Conservation (phyloP, 2,888 invertebrate species). For the Callosobruchus maculatus region DNA sequence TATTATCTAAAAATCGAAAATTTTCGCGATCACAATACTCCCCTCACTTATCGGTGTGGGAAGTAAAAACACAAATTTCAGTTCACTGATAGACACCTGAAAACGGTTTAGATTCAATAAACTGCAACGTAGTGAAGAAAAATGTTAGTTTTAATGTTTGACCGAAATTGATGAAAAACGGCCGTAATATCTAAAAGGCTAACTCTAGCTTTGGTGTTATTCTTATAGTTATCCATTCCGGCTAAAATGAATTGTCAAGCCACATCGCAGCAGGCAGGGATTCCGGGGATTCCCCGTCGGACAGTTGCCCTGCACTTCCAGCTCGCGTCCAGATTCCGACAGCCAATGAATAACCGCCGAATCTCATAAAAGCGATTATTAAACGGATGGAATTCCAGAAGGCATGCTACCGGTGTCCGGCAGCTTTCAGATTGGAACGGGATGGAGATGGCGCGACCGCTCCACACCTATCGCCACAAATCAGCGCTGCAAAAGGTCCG, state of each 20-base stretch:
- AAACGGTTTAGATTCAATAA: too few relatives aligned
- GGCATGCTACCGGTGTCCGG: neutral
- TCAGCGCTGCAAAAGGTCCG: slow-evolving; percentile 19
- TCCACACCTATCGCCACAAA: slow-evolving; percentile 20
- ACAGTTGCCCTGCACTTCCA: neutral
- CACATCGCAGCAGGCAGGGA: neutral
- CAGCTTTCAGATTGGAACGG: neutral
- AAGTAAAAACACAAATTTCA: too few relatives aligned
- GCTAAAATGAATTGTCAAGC: neutral
- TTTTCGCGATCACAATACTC: too few relatives aligned
- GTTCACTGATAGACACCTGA: too few relatives aligned
- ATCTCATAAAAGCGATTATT: neutral
- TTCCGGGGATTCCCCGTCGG: neutral
- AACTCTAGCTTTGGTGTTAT: too few relatives aligned
- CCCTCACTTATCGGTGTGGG: too few relatives aligned
- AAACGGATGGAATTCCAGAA: neutral
- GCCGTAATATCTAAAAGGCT: too few relatives aligned
- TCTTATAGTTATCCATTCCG: too few relatives aligned
- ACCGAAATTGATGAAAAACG: too few relatives aligned
- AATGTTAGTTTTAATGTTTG: too few relatives aligned
- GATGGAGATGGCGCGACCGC: slow-evolving; percentile 8
- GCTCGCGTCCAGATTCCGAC: neutral
- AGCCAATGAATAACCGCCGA: neutral
- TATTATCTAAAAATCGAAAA: too few relatives aligned
- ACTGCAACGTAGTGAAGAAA: too few relatives aligned